These are phyloP conservation scores for Ceratina calcarata DNA, from an alignment of 1,140 invertebrate genomes.

Conservation along the genomic window DNA sequence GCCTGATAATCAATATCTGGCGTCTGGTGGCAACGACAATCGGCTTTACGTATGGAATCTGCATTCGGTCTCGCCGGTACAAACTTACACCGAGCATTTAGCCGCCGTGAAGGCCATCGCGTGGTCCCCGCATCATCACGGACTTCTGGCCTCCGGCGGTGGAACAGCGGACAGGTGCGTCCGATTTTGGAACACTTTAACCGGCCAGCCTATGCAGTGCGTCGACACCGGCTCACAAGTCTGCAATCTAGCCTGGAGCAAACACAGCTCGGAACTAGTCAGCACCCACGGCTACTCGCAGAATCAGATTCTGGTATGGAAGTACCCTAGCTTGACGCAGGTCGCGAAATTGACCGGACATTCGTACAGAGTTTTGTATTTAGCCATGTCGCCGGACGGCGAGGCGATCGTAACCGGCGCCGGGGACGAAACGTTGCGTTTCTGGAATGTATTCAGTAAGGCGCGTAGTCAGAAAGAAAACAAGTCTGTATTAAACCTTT, in stretches of 20 bases:
- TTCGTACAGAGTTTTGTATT: slow-evolving; percentile 97
- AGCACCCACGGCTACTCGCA: slow-evolving; percentile 99
- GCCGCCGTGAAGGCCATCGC: slow-evolving; percentile 99
- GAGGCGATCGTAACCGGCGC: slow-evolving; percentile 99
- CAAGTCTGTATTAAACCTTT: slow-evolving; percentile 98
- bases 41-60: slow-evolving; percentile 98
- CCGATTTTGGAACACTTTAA: slow-evolving; percentile 99
- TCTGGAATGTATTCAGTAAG: slow-evolving; percentile 99
- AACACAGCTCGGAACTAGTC: slow-evolving; percentile 98
- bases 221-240: slow-evolving; percentile 99
- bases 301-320: slow-evolving; percentile 99
- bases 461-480: slow-evolving; percentile 97
- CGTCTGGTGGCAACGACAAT: slow-evolving; percentile 99
- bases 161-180: slow-evolving; percentile 99
- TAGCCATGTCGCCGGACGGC: slow-evolving; percentile 99
- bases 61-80: slow-evolving; percentile 92
- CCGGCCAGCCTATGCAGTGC: slow-evolving; percentile 99
- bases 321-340: slow-evolving; percentile 97
- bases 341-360: slow-evolving; percentile 99
- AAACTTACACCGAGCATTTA: slow-evolving; percentile 98
- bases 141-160: slow-evolving; percentile 97
- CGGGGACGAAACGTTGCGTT: slow-evolving; percentile 98
- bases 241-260: slow-evolving; percentile 99
- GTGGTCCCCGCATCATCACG: slow-evolving; percentile 99
- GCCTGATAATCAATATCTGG: slow-evolving; percentile 98